Base-by-base conservation (phyloP, 2,797 vertebrate genomes). In the Thripadectes ignobilis region DNA sequence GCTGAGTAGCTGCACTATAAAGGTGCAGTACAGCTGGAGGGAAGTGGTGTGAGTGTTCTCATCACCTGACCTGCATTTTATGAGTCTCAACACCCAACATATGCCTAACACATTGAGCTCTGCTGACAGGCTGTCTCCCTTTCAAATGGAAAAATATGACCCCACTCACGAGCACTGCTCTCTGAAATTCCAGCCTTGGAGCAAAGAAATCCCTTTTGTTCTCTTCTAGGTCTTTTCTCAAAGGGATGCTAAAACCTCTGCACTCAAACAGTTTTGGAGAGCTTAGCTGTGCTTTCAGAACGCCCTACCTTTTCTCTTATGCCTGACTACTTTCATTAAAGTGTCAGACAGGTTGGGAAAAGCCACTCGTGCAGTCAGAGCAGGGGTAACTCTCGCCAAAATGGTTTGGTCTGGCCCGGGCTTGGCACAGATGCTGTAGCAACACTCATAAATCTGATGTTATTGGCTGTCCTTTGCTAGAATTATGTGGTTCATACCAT, bases 401-500 rank as follows among this genome's bases (percentile, higher is more conserved):
- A 91, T 75, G 63, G 36, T 88, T 95, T 91, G 61, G 24, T 89
- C 74, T 89, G 73, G 36, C 36, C 76, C 26, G 48, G 65, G 71
- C 38, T 92, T 83, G 45, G 0, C 0, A 59, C 23, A 71, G 57
- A 89, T 80, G 38, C 45, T 92, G 48, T 57, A 88, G 65, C 12
- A 10, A 54, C 39, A 19, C 36, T 88, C 65, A 34, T 94, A 88
- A 96, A 94, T 91, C 78, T 83, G 57, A 75, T 83, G 26, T 75
- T 96, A 80, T 85, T 93, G 73, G 58, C 72, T 92, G 81, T 80
- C 91, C 79, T 91, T 72, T 84, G 72, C 91, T 66, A 77, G 65
- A 96, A 66, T 91, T 88, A 92, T 52, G 68, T 92, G 68, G 65
- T 52, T 96, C 72, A 46, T 85, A 34, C 51, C 61, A 61, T 89